phyloP scores from a whole-genome alignment of 2,113 vertebrate genomes.

The Alexandromys fortis region DNA sequence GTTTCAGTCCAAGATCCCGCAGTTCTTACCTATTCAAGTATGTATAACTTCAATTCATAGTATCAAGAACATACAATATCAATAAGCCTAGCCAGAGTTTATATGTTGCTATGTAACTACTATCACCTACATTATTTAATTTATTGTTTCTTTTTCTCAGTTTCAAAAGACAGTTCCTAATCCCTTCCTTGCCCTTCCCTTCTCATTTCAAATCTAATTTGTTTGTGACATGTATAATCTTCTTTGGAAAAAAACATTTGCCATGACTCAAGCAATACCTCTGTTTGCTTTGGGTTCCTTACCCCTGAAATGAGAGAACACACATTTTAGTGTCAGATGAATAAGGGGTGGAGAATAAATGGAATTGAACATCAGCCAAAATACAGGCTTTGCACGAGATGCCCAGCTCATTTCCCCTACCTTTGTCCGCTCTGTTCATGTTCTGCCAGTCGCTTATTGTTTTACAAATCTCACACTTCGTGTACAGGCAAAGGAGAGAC shows the following conservation, averaged over 20 bases:
- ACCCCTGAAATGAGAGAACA: slow-evolving; percentile 69
- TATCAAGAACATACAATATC: not conserved
- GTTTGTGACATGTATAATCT: slow-evolving; percentile 66
- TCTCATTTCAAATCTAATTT: slow-evolving; percentile 64
- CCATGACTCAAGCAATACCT: slow-evolving; percentile 35
- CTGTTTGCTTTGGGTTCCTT: slow-evolving; percentile 58
- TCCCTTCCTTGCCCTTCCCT: not conserved
- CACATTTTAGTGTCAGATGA: slow-evolving; percentile 59
- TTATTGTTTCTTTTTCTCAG: not conserved
- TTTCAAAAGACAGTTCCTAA: slow-evolving; percentile 48
- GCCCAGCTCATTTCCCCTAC: slow-evolving; percentile 59
- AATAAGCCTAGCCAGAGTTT: not conserved
- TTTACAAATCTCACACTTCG: slow-evolving; percentile 47
- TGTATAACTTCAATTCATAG: not conserved
- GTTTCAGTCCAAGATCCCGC: not conserved
- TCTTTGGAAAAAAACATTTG: slow-evolving; percentile 69
- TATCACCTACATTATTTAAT: slow-evolving; percentile 20
- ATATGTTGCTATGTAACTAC: not conserved
- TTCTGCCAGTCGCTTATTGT: slow-evolving; percentile 68
- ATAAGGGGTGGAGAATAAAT: slow-evolving; percentile 51
- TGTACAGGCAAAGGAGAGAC: slow-evolving; percentile 40
- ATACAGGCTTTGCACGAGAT: slow-evolving; percentile 71
- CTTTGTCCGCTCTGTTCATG: slow-evolving; percentile 68
- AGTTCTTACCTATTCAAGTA: not conserved
- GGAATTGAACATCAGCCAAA: slow-evolving; percentile 68